Percentiles rank a stretch among this genome's conserved stretches.
phyloP scores from a whole-genome alignment of 1,140 invertebrate genomes.

The Pseudomyrmex flavicornis region DNA sequence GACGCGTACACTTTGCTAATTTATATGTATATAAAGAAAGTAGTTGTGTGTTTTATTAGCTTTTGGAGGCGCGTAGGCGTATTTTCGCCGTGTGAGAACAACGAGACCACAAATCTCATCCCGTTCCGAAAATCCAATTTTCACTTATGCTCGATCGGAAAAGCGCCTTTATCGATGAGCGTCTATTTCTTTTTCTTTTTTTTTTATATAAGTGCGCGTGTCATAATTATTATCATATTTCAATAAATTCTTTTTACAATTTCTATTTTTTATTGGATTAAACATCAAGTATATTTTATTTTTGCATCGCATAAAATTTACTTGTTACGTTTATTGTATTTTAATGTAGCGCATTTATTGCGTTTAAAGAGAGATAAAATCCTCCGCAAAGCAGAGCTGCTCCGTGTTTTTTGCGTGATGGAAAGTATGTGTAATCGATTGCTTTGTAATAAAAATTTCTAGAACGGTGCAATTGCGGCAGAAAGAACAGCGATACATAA shows the following conservation, averaged over 20 bases:
- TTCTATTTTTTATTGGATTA: too few species aligned
- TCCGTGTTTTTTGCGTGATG: background rate
- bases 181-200: background rate
- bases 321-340: background rate
- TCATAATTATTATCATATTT: background rate
- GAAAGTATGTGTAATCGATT: background rate
- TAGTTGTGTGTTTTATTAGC: slow-evolving; percentile 54
- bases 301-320: background rate
- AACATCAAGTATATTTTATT: background rate
- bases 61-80: slow-evolving; percentile 62
- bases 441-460: too few species aligned
- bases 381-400: background rate
- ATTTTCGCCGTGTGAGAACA: slow-evolving; percentile 43
- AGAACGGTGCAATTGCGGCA: background rate
- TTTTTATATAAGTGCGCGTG: too few species aligned
- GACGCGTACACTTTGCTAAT: slow-evolving; percentile 51
- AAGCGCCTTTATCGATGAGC: slow-evolving; percentile 16
- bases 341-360: background rate
- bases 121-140: slow-evolving; percentile 22
- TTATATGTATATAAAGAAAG: slow-evolving; percentile 31
- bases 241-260: background rate
- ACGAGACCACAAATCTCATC: slow-evolving; percentile 8
- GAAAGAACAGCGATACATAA: slow-evolving; percentile 13
- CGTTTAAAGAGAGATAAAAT: background rate
- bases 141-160: slow-evolving; percentile 27